Evolutionary conservation across 2,797 vertebrate species (phyloP), one percentile per base, ranked within the genome.

Genomic region (Sorex maritimensis): DNA sequence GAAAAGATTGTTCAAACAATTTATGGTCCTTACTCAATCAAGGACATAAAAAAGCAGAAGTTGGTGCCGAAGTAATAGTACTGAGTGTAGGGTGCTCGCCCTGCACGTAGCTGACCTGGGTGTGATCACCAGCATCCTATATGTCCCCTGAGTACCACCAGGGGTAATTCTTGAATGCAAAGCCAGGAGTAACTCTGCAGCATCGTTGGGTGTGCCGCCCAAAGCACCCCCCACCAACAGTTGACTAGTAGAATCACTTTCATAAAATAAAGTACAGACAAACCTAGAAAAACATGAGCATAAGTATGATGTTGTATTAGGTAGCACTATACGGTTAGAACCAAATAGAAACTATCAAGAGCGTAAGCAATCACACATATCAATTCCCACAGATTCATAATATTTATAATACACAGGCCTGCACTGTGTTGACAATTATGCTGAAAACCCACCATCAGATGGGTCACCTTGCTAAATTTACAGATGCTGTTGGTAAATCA

Each of bases 321-420:
- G 11, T 2, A 65, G 41, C 30, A 67, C 63, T 67, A 61, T 4
- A 77, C 0, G 12, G 41, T 11, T 19, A 30, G 58, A 65, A 41
- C 30, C 58, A 88, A 72, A 34, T 41, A 28, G 6, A 34, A 34
- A 38, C 14, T 23, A 12, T 52, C 6, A 72, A 23, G 21, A 75
- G 8, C 71, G 63, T 46, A 34, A 34, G 41, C 41, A 52, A 14
- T 34, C 26, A 46, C 2, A 15, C 19, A 34, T 3, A 15, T 7
- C 72, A 44, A 87, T 74, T 75, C 69, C 74, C 41, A 44, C 72
- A 69, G 74, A 79, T 46, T 94, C n/a, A 69, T 11, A 63, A 26
- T 38, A 23, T 74, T 79, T 26, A 26, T 6, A 78, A 63, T 1
- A 11, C 21, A 67, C 6, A 85, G 69, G 28, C 12, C 30, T 86